Conservation (phyloP, 2,113 vertebrate species). For the Peucedramus taeniatus region DNA sequence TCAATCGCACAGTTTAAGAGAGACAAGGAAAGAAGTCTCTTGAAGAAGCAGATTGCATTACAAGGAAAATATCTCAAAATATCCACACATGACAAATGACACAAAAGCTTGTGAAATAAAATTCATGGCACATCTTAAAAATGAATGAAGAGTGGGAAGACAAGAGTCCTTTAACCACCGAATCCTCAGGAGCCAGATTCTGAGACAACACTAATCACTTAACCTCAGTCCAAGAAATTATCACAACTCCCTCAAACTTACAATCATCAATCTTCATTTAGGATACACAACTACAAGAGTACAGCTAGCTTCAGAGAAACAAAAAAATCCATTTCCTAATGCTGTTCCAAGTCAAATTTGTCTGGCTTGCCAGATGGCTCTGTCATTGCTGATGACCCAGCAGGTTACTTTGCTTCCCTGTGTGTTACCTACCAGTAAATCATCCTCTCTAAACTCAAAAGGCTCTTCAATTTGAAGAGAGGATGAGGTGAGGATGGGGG, state of each 20-base stretch:
- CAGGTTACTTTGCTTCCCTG: neutral
- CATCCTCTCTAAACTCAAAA: neutral
- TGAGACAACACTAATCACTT: neutral
- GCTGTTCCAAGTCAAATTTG: neutral
- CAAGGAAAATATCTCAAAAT: neutral
- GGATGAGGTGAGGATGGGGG: neutral
- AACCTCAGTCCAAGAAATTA: neutral
- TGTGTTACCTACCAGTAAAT: neutral
- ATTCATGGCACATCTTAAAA: neutral
- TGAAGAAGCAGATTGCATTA: neutral
- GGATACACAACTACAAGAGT: neutral
- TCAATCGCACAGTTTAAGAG: neutral
- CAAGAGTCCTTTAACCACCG: neutral
- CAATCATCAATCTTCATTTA: constrained; percentile 6
- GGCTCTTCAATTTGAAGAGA: neutral
- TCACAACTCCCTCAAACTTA: neutral
- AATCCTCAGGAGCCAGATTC: neutral
- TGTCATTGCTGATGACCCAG: neutral
- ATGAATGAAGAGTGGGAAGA: neutral
- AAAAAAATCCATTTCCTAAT: neutral
- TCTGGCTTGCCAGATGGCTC: neutral
- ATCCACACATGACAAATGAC: neutral
- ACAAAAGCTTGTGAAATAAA: neutral
- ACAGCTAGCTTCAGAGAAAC: neutral
- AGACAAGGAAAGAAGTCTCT: neutral